Percentiles rank a stretch among this genome's conserved stretches.
These are phyloP conservation scores for Agrotis clavis DNA, from an alignment of 2,888 invertebrate genomes.

Conservation along the genomic window DNA sequence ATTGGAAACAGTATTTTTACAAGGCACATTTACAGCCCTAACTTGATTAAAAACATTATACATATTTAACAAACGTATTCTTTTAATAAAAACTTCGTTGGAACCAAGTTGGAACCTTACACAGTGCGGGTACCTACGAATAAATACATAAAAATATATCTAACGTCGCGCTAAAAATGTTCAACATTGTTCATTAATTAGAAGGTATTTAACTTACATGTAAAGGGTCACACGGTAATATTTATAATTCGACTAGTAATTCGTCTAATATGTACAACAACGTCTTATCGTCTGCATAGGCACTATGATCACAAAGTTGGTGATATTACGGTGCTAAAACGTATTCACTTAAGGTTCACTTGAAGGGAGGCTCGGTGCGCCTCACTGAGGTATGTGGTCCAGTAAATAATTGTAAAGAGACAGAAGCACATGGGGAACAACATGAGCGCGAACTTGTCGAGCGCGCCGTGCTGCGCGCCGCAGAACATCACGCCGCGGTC, in stretches of 20 bases:
- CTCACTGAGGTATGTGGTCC: slow-evolving; percentile 92
- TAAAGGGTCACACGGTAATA: slow-evolving; percentile 63
- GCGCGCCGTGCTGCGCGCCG: slow-evolving; percentile 91
- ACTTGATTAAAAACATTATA: slow-evolving; percentile 44
- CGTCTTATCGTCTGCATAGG: slow-evolving; percentile 71
- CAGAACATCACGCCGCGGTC: slow-evolving; percentile 92
- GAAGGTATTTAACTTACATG: slow-evolving; percentile 44
- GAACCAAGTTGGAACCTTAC: slow-evolving; percentile 39
- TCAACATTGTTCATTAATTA: slow-evolving; percentile 45
- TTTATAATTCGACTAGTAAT: slow-evolving; percentile 83
- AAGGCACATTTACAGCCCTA: slow-evolving; percentile 70
- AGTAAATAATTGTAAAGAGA: slow-evolving; percentile 91
- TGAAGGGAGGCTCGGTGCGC: slow-evolving; percentile 82
- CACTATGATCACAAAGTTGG: slow-evolving; percentile 71
- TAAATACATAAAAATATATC: slow-evolving; percentile 51
- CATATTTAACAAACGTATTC: slow-evolving; percentile 40
- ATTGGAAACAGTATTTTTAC: slow-evolving; percentile 46
- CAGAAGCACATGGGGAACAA: slow-evolving; percentile 91
- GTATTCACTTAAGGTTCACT: slow-evolving; percentile 58
- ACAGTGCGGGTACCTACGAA: slow-evolving; percentile 38
- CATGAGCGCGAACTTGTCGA: slow-evolving; percentile 92
- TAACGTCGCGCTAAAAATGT: slow-evolving; percentile 52
- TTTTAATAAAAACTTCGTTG: slow-evolving; percentile 37
- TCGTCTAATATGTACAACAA: slow-evolving; percentile 84
- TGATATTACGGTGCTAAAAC: slow-evolving; percentile 50